Evolutionary conservation across 2,113 vertebrate species (phyloP).

Genomic region (Callipepla squamata): DNA sequence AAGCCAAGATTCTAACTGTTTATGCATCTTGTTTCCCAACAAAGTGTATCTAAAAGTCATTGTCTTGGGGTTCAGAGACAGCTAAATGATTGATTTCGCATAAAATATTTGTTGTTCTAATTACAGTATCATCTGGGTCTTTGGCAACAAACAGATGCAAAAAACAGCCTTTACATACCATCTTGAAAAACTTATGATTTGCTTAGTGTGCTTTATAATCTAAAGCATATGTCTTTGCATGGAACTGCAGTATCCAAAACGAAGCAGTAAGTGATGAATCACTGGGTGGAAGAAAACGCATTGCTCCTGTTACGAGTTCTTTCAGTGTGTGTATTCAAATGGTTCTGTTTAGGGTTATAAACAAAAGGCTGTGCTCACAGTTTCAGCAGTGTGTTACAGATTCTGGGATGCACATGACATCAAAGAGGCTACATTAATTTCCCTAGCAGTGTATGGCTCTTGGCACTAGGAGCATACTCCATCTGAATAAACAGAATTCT

Average conservation of each 20-base stretch:
- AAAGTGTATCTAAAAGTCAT: conserved; percentile 68
- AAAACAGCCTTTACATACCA: conserved; percentile 76
- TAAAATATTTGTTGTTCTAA: conserved; percentile 88
- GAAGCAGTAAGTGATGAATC: conserved; percentile 81
- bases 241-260: conserved; percentile 79
- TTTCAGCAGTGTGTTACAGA: conserved; percentile 70
- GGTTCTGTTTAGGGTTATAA: conserved; percentile 83
- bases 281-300: conserved; percentile 76
- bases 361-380: conserved; percentile 73
- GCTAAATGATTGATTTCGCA: conserved; percentile 86
- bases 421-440: conserved; percentile 88
- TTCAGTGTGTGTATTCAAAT: conserved; percentile 77
- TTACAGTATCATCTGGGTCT: conserved; percentile 85
- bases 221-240: conserved; percentile 83
- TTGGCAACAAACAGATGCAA: conserved; percentile 87
- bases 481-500: conserved; percentile 88
- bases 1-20: conserved; percentile 64
- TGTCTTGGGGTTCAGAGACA: conserved; percentile 78
- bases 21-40: conserved; percentile 71
- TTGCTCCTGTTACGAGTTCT: conserved; percentile 76
- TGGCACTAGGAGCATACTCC: conserved; percentile 79
- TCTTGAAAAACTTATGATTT: conserved; percentile 83
- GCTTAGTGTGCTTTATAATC: conserved; percentile 84
- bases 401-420: conserved; percentile 91
- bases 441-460: conserved; percentile 81